Conservation (phyloP, 2,797 vertebrate species). For the Lepilemur septentrionalis region DNA sequence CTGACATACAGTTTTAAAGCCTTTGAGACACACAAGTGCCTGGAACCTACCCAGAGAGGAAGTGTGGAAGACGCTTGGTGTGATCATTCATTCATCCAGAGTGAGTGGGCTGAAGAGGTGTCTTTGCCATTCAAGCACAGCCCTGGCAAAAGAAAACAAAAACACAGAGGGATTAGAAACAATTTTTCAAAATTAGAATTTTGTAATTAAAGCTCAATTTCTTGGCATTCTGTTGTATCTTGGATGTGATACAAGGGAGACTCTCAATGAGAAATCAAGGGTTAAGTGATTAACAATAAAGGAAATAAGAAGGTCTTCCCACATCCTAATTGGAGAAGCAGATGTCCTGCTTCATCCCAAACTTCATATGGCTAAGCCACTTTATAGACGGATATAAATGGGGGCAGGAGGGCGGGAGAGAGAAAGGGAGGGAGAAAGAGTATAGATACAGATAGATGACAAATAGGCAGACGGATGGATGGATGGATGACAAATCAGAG, state of each 20-base stretch:
- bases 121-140: neutral
- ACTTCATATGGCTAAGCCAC: neutral
- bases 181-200: neutral
- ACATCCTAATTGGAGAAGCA: neutral
- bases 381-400: neutral
- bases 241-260: neutral
- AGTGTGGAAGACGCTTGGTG: rapidly evolving
- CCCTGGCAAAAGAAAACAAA: neutral
- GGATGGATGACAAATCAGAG: neutral
- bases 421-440: too few relatives aligned
- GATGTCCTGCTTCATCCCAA: neutral
- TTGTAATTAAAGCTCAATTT: neutral
- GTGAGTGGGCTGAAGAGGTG: neutral
- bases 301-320: neutral
- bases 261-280: neutral
- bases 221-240: neutral
- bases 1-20: too few relatives aligned
- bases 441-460: rapidly evolving
- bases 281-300: neutral
- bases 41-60: neutral
- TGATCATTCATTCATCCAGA: neutral
- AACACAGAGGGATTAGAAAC: neutral
- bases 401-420: too few relatives aligned
- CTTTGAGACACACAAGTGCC: neutral
- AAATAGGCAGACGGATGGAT: neutral